A percentile compares a stretch with the other conserved stretches of the same genome.
phyloP scores from a whole-genome alignment of 2,113 vertebrate genomes.

The Suncus etruscus region DNA sequence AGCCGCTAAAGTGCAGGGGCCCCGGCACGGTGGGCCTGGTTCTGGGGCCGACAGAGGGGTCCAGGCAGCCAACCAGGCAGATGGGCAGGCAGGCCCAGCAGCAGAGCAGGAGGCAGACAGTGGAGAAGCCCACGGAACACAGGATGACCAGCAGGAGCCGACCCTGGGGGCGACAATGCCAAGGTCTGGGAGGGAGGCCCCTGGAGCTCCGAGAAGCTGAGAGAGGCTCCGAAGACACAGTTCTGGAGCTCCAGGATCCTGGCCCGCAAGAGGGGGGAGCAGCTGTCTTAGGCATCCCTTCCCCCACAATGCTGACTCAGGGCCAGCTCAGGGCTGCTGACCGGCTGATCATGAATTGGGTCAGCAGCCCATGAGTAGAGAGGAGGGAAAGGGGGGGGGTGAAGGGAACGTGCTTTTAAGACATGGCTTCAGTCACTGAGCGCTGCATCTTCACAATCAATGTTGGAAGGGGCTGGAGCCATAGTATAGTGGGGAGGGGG shows the following conservation, averaged over 20 bases:
- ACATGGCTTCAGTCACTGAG: not conserved
- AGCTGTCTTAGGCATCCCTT: not conserved
- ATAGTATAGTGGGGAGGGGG: too few species aligned
- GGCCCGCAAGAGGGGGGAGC: not conserved
- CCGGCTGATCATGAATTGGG: not conserved
- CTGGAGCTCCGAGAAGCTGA: not conserved
- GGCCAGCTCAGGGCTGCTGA: not conserved
- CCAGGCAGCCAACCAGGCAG: conserved; percentile 71
- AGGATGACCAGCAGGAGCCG: conserved; percentile 78
- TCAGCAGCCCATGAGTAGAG: not conserved
- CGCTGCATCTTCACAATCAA: not conserved
- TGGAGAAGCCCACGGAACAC: not conserved
- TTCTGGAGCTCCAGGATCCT: not conserved
- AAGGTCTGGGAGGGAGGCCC: rapidly evolving
- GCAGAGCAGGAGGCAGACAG: conserved; percentile 76
- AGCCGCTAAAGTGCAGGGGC: conserved; percentile 81
- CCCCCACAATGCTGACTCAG: not conserved
- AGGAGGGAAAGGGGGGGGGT: not conserved
- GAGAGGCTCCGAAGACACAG: not conserved
- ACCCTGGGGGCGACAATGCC: conserved; percentile 57
- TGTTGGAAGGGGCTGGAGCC: not conserved
- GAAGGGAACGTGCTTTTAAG: not conserved
- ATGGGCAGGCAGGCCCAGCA: not conserved
- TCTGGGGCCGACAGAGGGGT: not conserved
- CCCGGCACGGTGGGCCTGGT: not conserved